These are phyloP conservation scores for Anthonomus grandis DNA, from an alignment of 1,140 invertebrate genomes.

Conservation along the genomic window DNA sequence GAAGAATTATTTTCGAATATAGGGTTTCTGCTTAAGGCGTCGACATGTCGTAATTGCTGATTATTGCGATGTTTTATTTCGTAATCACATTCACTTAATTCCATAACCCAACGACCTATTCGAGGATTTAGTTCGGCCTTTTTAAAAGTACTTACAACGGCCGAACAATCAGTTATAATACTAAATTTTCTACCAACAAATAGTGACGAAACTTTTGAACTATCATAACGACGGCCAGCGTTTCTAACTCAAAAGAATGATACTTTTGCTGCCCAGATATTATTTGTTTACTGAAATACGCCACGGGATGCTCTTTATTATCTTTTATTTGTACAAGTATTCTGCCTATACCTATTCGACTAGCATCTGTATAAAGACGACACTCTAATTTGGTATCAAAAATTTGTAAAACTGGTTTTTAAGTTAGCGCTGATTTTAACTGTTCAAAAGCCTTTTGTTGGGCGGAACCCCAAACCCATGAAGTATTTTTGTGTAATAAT, in stretches of 20 bases:
- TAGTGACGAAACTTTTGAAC: too few species aligned
- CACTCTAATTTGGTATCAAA: too few species aligned
- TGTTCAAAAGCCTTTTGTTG: background rate
- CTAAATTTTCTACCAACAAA: too few species aligned
- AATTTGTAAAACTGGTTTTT: background rate
- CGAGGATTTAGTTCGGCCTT: slow-evolving; percentile 35
- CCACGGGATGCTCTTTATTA: slow-evolving; percentile 18
- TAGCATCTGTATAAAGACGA: too few species aligned
- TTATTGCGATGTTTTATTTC: slow-evolving; percentile 33
- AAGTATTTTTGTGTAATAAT: background rate
- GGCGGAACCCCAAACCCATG: background rate
- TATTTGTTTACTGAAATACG: slow-evolving; percentile 27
- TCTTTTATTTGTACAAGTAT: slow-evolving; percentile 15
- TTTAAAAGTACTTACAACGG: slow-evolving; percentile 28
- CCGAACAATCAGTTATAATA: slow-evolving; percentile 40
- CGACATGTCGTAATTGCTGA: too few species aligned
- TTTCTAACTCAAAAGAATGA: too few species aligned
- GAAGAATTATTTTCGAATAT: slow-evolving; percentile 8
- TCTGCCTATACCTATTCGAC: slow-evolving; percentile 24
- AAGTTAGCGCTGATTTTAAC: background rate
- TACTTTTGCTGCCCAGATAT: too few species aligned
- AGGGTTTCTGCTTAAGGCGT: slow-evolving; percentile 31
- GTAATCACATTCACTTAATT: slow-evolving; percentile 35
- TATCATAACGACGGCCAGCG: too few species aligned
- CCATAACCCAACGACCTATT: slow-evolving; percentile 35